Percentiles rank a stretch among this genome's conserved stretches.
phyloP scores from a whole-genome alignment of 1,140 invertebrate species.

The Hydropsyche tenuis region DNA sequence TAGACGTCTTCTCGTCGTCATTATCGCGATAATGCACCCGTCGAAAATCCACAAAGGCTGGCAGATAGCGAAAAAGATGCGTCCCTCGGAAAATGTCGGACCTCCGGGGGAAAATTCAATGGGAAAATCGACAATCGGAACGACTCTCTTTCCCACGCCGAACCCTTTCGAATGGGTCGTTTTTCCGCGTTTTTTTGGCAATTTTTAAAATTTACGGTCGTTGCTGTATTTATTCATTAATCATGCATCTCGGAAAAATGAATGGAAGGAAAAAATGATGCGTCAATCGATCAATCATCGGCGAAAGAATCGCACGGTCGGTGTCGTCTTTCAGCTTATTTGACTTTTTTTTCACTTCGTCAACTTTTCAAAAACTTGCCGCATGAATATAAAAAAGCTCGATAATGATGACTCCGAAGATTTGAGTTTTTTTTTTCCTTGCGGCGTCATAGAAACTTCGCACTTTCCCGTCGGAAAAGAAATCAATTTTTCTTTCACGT shows the following conservation, averaged over 20 bases:
- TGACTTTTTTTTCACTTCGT: background rate
- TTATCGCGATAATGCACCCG: background rate
- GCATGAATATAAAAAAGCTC: too few species aligned
- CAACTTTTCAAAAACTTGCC: too few species aligned
- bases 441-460: too few species aligned
- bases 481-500: constrained; percentile 14
- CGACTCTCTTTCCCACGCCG: background rate
- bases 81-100: background rate
- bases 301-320: background rate
- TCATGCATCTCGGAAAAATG: constrained; percentile 1
- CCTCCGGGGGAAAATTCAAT: background rate
- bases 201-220: too few species aligned
- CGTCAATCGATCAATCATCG: constrained; percentile 29
- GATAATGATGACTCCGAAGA: too few species aligned
- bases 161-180: background rate
- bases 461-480: background rate
- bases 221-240: constrained; percentile 21
- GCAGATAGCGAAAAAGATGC: background rate
- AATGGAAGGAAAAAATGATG: background rate
- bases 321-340: background rate
- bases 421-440: too few species aligned
- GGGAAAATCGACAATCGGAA: background rate
- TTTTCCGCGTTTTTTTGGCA: background rate
- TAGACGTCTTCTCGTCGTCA: constrained; percentile 24
- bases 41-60: constrained; percentile 5